Evolutionary conservation across 2,797 vertebrate species (phyloP), one percentile per base, ranked within the genome.

Genomic region (Characodon lateralis): DNA sequence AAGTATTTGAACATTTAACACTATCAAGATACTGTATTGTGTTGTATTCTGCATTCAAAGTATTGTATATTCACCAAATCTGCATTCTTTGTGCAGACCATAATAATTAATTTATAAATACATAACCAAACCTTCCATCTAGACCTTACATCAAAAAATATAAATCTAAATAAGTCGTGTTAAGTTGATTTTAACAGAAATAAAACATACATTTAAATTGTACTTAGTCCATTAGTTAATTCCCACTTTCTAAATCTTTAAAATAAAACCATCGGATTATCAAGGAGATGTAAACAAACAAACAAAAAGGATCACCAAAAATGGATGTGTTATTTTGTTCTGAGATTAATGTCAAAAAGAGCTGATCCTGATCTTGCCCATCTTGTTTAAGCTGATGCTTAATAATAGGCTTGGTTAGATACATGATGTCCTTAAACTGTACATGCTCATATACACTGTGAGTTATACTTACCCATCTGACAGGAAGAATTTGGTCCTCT

Each of bases 391-490:
- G 76, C 74, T 73, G 63, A 82, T 72, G 73, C 70, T 79, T 74
- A 85, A 79, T 77, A 76, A 87, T 85, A 87, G 76, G 83, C 66
- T 46, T 91, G 79, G 77, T 84, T 88, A 93, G 82, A 85, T 88
- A 92, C 74, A 90, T 79, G 77, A 87, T 87, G 81, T 90, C 87
- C 80, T 89, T 82, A 91, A 79, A 77, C 77, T 89, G 77, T 92
- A 92, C 92, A 92, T 93, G 87, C 91, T 90, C 85, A 89, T 90
- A 89, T 93, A 88, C 84, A 90, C 80, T 89, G 76, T 79, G 81
- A 78, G 83, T 83, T 87, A 85, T 83, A 84, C 82, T 85, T 81
- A 85, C 84, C 82, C 82, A 85, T 88, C 91, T 91, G 88, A 91
- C 87, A 85, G 82, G 79, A 90, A 88, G 78, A 69, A 82, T 88